Conservation (phyloP, 2,888 invertebrate genomes). For the Mythimna impura region DNA sequence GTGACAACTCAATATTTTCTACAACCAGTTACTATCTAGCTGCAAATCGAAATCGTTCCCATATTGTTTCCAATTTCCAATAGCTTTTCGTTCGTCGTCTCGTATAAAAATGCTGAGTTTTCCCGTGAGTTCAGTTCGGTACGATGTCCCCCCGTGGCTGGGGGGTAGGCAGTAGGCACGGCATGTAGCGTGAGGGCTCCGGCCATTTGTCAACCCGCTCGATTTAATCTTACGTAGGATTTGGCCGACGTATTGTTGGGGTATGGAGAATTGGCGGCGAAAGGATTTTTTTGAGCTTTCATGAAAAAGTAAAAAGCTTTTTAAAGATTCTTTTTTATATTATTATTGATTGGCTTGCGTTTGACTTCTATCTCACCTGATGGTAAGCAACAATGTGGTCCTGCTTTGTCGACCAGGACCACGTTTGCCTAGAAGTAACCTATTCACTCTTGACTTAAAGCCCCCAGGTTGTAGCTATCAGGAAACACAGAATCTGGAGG, state of each 20-base stretch:
- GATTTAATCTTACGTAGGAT: slow-evolving; percentile 64
- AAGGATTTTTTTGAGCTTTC: not conserved
- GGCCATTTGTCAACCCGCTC: slow-evolving; percentile 69
- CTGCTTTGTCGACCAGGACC: no score
- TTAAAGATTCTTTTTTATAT: not conserved
- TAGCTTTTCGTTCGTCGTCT: slow-evolving; percentile 23
- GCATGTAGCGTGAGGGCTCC: slow-evolving; percentile 68
- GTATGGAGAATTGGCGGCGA: slow-evolving; percentile 51
- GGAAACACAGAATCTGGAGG: no score
- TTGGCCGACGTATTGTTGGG: slow-evolving; percentile 64
- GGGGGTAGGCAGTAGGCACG: slow-evolving; percentile 60
- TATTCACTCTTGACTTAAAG: no score
- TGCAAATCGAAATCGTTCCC: slow-evolving; percentile 32
- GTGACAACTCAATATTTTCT: not conserved
- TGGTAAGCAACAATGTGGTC: no score
- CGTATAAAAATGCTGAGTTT: slow-evolving; percentile 47
- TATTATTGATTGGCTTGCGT: no score
- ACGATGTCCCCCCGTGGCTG: slow-evolving; percentile 26
- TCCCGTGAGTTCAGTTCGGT: slow-evolving; percentile 15
- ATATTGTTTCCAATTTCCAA: slow-evolving; percentile 32
- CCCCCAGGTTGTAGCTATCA: no score
- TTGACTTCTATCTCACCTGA: no score
- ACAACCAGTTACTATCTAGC: not conserved
- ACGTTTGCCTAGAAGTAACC: no score
- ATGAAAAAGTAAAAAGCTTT: not conserved